Evolutionary conservation across 2,113 vertebrate species (phyloP).

Genomic region (Tupaia tana): DNA sequence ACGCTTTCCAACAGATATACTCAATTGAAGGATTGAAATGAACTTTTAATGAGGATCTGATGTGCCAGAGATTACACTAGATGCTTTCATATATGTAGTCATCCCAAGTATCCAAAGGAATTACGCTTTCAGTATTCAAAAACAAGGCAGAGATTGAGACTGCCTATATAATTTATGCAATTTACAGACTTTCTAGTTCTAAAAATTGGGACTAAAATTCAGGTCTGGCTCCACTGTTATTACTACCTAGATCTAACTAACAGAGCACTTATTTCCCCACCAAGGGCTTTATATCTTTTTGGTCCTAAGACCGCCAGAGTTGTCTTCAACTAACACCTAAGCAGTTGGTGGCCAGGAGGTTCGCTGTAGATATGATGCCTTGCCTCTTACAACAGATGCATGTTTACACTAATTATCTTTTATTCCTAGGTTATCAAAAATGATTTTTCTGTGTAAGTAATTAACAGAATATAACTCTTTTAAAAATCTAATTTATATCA

Average conservation of each 20-base stretch:
- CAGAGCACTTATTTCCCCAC: background rate
- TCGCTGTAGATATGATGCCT: background rate
- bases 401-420: background rate
- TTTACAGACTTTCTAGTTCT: background rate
- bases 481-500: background rate
- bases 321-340: background rate
- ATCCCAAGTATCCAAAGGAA: background rate
- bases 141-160: background rate
- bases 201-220: background rate
- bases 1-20: background rate
- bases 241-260: background rate
- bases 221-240: background rate
- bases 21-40: background rate
- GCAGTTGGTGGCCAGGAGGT: background rate
- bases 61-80: background rate
- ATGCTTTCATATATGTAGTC: background rate
- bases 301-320: background rate
- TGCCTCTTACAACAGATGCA: background rate
- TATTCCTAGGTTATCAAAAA: background rate
- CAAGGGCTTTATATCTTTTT: background rate
- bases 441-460: background rate
- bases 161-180: background rate
- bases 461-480: background rate
- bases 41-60: background rate
- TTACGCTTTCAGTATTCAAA: background rate